Evolutionary conservation across 2,888 invertebrate species (phyloP).

Genomic region (Invenusta paracnida): DNA sequence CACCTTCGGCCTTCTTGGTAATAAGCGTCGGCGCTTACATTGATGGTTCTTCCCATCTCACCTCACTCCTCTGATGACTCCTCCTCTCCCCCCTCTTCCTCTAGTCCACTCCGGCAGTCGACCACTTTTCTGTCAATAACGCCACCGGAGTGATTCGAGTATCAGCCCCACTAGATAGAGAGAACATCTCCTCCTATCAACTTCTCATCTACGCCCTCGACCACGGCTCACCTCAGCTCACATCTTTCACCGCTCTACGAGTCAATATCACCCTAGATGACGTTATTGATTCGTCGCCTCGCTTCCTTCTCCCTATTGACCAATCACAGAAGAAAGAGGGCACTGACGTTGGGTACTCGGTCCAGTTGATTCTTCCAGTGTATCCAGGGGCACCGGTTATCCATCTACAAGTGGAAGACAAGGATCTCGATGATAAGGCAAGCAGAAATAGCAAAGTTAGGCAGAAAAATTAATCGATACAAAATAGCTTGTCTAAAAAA

Average conservation of each 20-base stretch:
- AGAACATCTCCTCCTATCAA: neutral
- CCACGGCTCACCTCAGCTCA: neutral
- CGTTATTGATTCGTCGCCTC: neutral
- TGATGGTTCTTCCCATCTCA: too few relatives aligned
- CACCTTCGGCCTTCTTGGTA: too few relatives aligned
- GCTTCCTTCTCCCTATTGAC: neutral
- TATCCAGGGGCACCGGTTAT: neutral
- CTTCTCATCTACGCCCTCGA: neutral
- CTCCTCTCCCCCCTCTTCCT: too few relatives aligned
- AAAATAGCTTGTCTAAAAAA: too few relatives aligned
- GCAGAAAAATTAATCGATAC: too few relatives aligned
- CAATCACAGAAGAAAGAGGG: neutral
- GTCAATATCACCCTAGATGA: neutral
- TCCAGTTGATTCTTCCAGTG: neutral
- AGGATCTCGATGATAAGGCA: neutral
- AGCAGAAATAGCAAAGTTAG: too few relatives aligned
- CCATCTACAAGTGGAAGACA: neutral
- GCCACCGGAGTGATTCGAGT: neutral
- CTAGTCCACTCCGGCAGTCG: constrained; percentile 5
- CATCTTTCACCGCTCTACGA: neutral
- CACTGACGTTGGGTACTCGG: neutral
- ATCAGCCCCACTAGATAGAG: neutral
- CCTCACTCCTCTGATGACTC: too few relatives aligned
- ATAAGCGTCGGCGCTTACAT: too few relatives aligned
- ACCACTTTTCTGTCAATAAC: neutral